phyloP scores from a whole-genome alignment of 2,113 vertebrate species.

The Conger conger region DNA sequence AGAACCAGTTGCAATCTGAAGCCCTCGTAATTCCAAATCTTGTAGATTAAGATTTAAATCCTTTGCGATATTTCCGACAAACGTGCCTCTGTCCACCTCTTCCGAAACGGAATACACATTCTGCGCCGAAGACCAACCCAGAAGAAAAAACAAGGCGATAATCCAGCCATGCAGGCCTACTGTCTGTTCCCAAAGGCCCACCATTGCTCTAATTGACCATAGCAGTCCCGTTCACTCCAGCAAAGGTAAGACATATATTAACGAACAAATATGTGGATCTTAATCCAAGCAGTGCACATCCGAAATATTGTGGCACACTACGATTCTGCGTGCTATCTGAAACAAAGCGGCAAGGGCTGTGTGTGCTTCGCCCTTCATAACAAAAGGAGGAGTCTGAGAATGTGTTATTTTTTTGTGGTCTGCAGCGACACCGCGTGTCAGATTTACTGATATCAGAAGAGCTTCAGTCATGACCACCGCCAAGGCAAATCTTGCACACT shows the following conservation, averaged over 20 bases:
- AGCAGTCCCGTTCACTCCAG: not conserved
- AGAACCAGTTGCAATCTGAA: conserved; percentile 68
- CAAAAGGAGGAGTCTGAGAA: conserved; percentile 12
- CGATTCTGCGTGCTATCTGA: conserved; percentile 42
- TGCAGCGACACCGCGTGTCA: conserved; percentile 22
- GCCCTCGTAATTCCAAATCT: conserved; percentile 57
- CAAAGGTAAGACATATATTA: not conserved
- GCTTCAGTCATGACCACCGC: too few species aligned
- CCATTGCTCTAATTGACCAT: not conserved
- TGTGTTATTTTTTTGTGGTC: conserved; percentile 1
- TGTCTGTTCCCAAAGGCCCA: not conserved
- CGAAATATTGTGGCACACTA: conserved; percentile 34
- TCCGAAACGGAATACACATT: conserved; percentile 37
- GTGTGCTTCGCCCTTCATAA: too few species aligned
- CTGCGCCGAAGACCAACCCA: conserved; percentile 34
- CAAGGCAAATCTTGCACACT: too few species aligned
- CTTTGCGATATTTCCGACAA: conserved; percentile 68
- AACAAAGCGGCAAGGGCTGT: conserved; percentile 10
- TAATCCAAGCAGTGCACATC: too few species aligned
- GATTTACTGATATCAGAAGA: too few species aligned
- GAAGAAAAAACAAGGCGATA: conserved; percentile 32
- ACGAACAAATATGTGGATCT: too few species aligned
- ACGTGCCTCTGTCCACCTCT: conserved; percentile 48
- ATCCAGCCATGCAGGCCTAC: conserved; percentile 9
- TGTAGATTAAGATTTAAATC: conserved; percentile 63